These are phyloP conservation scores for Hippolais icterina DNA, from an alignment of 2,113 vertebrate genomes.

Conservation along the genomic window DNA sequence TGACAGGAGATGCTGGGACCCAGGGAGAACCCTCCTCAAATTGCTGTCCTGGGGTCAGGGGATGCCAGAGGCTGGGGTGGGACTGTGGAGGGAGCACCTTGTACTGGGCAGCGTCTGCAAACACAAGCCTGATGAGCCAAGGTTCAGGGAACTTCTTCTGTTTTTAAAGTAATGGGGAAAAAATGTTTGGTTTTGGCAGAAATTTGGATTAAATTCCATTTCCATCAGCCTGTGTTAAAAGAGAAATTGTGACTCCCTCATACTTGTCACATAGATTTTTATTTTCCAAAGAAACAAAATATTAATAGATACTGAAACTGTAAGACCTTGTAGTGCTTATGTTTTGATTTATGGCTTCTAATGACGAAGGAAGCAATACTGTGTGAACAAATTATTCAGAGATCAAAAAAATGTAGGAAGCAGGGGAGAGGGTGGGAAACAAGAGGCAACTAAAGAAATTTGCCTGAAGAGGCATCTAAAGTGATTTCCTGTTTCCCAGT, in stretches of 20 bases:
- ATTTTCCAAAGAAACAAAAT: background rate
- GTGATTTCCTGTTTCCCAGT: background rate
- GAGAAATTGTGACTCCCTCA: background rate
- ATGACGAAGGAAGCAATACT: background rate
- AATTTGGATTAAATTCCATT: background rate
- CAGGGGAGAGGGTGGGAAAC: background rate
- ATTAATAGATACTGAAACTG: background rate
- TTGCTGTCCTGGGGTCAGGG: background rate
- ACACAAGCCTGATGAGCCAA: background rate
- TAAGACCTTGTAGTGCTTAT: background rate
- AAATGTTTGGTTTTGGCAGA: background rate
- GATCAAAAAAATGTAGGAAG: background rate
- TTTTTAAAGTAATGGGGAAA: background rate
- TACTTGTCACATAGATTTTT: background rate
- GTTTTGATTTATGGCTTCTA: constrained; percentile 22
- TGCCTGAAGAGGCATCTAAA: background rate
- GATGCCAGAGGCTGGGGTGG: background rate
- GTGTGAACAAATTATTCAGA: background rate
- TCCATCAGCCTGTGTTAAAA: background rate
- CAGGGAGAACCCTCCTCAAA: background rate
- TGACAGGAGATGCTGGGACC: background rate
- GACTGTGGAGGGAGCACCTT: background rate
- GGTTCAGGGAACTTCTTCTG: background rate
- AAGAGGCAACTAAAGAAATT: background rate
- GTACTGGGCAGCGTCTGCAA: background rate